These are phyloP conservation scores for Enteromius thamalakanensis DNA, from an alignment of 2,797 vertebrate genomes.

Conservation along the genomic window DNA sequence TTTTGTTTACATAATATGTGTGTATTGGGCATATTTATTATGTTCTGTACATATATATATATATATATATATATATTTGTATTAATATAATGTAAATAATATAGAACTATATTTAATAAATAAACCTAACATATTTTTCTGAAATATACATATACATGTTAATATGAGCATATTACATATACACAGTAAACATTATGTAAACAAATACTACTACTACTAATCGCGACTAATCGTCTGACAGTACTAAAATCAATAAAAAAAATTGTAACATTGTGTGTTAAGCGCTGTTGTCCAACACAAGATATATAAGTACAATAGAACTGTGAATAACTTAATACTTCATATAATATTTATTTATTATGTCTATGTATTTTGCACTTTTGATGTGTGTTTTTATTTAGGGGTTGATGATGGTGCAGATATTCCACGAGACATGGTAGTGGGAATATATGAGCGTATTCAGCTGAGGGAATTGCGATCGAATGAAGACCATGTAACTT, in stretches of 20 bases:
- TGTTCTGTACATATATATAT: too few species aligned
- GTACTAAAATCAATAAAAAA: neutral
- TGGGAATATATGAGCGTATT: constrained; percentile 97
- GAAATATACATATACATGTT: too few species aligned
- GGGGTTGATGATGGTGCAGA: constrained; percentile 97
- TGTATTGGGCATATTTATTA: too few species aligned
- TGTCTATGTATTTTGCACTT: neutral
- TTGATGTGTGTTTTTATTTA: constrained; percentile 62
- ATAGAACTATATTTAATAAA: too few species aligned
- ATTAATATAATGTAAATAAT: too few species aligned
- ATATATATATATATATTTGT: too few species aligned
- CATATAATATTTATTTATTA: constrained; percentile 4
- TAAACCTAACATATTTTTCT: too few species aligned
- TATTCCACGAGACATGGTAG: constrained; percentile 96
- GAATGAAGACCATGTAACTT: constrained; percentile 97
- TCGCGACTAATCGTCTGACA: too few species aligned
- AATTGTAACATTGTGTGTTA: neutral
- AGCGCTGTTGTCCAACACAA: neutral
- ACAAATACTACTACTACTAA: too few species aligned
- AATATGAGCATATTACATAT: too few species aligned
- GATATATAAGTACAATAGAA: neutral
- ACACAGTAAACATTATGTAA: too few species aligned
- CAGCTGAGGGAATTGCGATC: constrained; percentile 96
- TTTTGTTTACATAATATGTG: too few species aligned
- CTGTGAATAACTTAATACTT: neutral